phyloP scores from a whole-genome alignment of 1,140 invertebrate species.

The Drosophila pachea region DNA sequence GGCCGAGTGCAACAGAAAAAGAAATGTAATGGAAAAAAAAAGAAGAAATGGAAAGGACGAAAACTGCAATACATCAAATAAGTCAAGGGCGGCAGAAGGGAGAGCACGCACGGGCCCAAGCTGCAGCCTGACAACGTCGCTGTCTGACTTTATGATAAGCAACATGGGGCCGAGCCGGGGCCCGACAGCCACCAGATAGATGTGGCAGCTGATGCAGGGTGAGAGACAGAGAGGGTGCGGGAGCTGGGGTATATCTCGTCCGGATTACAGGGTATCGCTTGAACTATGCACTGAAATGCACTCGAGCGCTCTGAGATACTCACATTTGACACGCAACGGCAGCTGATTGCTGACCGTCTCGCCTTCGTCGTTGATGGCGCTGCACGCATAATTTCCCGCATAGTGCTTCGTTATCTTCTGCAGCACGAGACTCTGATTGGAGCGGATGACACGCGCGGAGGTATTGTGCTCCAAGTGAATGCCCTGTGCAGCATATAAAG shows the following conservation, averaged over 20 bases:
- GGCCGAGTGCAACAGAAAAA: constrained; percentile 26
- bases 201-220: constrained; percentile 44
- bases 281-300: neutral
- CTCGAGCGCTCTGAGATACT: constrained; percentile 79
- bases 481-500: constrained; percentile 80
- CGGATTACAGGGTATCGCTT: constrained; percentile 11
- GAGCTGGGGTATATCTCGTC: neutral
- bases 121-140: constrained; percentile 34
- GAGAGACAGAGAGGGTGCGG: neutral
- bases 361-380: constrained; percentile 88
- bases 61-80: too few species aligned
- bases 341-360: constrained; percentile 89
- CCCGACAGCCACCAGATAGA: constrained; percentile 51
- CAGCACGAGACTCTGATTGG: constrained; percentile 90
- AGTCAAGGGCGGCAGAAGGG: constrained; percentile 9
- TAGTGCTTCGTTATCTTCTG: constrained; percentile 89
- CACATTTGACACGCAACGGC: constrained; percentile 89
- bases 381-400: constrained; percentile 90
- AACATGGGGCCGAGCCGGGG: constrained; percentile 33
- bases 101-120: too few species aligned
- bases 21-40: constrained; percentile 69
- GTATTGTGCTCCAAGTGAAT: constrained; percentile 88
- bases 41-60: constrained; percentile 5
- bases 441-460: constrained; percentile 88
- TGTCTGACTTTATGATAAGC: constrained; percentile 68